Evolutionary conservation across 2,113 vertebrate species (phyloP), one percentile per base, ranked within the genome.

Genomic region (Melanostigma gelatinosum): DNA sequence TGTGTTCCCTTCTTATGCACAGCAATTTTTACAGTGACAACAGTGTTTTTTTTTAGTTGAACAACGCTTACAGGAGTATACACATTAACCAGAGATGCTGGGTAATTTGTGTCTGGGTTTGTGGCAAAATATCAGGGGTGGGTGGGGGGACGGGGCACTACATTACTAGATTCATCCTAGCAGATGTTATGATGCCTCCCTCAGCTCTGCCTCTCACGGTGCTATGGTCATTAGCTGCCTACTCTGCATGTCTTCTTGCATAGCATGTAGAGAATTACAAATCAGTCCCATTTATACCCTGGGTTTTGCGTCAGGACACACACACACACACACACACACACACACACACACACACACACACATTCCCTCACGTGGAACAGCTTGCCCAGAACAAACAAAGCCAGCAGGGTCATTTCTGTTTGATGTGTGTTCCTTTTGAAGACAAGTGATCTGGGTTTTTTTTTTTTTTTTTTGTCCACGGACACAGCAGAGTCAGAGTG

Each of bases 181-280:
- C 88, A 92, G 88, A 87, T 92, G 76, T 85, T 87, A 22, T 64
- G 62, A 75, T 86, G 57, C 76, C 52, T 74, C 84, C 83, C 60
- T 80, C 36, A 29, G 70, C 85, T 32, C 42, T 58, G 24, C 38
- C 78, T 74, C 69, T 84, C 66, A 42, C 48, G 58, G 70, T 77
- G 67, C 87, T 58, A 32, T 79, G 89, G 85, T 87, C 89, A 86
- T 88, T 90, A 90, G 75, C 86, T 81, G 80, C 76, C 73, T 86
- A 7, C 75, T 82, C 74, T 72, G 76, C 82, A 62, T 58, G 63
- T 87, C 64, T 80, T 61, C 80, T 86, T 87, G 90, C 87, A 73
- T 93, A 94, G 94, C 87, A 63, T 81, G 63, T 52, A 77, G 83
- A 88, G 84, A 92, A 91, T 93, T 92, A 92, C 88, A 94, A 91